phyloP scores from a whole-genome alignment of 2,113 vertebrate species.

The Zosterops lateralis region DNA sequence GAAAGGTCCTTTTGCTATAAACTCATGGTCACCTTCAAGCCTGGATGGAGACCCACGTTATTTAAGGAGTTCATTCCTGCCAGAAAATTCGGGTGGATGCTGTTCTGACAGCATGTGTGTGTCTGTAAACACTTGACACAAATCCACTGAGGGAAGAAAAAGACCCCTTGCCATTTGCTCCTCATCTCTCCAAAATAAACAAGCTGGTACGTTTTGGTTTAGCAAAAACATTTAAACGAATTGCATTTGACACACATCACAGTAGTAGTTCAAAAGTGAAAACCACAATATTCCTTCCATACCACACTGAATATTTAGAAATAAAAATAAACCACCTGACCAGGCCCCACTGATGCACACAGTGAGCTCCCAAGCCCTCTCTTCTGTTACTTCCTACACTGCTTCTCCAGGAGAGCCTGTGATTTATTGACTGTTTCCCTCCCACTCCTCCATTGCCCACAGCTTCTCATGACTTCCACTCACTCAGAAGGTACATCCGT shows the following conservation, averaged over 20 bases:
- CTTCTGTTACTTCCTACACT: not conserved
- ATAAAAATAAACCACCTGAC: not conserved
- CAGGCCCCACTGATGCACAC: not conserved
- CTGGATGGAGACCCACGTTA: accelerated
- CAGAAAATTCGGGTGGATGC: not conserved
- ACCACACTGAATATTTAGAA: not conserved
- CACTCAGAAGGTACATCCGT: not conserved
- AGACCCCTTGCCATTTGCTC: not conserved
- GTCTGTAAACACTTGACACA: not conserved
- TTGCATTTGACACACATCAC: not conserved
- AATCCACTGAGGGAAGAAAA: not conserved
- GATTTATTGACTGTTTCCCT: not conserved
- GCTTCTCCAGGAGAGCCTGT: not conserved
- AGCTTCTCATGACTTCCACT: not conserved
- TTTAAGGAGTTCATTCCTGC: not conserved
- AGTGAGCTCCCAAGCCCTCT: not conserved
- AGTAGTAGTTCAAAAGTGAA: not conserved
- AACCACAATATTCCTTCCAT: not conserved
- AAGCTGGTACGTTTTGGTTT: not conserved
- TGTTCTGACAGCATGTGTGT: not conserved
- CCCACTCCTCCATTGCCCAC: not conserved
- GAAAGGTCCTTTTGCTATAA: not conserved
- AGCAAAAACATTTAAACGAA: not conserved
- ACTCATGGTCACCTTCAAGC: not conserved
- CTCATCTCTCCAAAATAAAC: not conserved